Percentiles rank a stretch among this genome's conserved stretches.
phyloP scores from a whole-genome alignment of 2,797 vertebrate species.

The Astyanax mexicanus region DNA sequence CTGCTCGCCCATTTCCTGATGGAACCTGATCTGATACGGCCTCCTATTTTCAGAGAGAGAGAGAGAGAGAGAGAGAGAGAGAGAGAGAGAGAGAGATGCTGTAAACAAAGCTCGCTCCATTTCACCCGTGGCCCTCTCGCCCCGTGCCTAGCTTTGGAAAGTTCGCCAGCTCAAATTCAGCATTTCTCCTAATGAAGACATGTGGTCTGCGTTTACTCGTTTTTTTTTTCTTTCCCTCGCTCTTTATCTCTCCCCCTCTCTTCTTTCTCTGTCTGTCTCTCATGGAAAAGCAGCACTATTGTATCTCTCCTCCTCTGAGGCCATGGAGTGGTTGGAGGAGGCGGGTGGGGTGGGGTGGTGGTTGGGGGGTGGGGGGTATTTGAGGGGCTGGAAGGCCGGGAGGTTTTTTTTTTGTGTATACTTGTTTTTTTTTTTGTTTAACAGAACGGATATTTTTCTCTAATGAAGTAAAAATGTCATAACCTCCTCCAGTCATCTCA shows the following conservation, averaged over 20 bases:
- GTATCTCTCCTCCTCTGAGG: constrained; percentile 56
- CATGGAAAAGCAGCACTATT: constrained; percentile 67
- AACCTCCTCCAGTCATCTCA: constrained; percentile 40
- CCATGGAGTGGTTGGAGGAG: constrained; percentile 47
- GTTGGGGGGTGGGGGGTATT: constrained; percentile 28
- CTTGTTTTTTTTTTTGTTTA: constrained; percentile 39
- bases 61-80: constrained; percentile 13
- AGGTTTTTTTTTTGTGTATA: too few relatives aligned
- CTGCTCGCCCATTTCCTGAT: constrained; percentile 48
- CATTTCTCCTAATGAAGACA: constrained; percentile 69
- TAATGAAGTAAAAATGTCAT: constrained; percentile 42
- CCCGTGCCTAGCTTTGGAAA: constrained; percentile 35
- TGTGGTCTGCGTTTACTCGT: constrained; percentile 79
- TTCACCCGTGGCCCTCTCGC: constrained; percentile 48
- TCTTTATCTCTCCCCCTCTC: constrained; percentile 57
- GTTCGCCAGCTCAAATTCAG: constrained; percentile 71
- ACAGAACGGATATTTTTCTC: constrained; percentile 43
- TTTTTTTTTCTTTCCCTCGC: constrained; percentile 70
- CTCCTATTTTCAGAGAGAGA: constrained; percentile 24
- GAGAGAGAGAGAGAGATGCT: constrained; percentile 31
- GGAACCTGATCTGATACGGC: constrained; percentile 49
- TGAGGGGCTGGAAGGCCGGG: constrained; percentile 13
- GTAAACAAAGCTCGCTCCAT: constrained; percentile 54
- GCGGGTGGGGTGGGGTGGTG: too few relatives aligned
- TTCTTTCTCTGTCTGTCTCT: constrained; percentile 60